Base-by-base conservation (phyloP, 2,797 vertebrate species). In the Chelidonichthys spinosus region DNA sequence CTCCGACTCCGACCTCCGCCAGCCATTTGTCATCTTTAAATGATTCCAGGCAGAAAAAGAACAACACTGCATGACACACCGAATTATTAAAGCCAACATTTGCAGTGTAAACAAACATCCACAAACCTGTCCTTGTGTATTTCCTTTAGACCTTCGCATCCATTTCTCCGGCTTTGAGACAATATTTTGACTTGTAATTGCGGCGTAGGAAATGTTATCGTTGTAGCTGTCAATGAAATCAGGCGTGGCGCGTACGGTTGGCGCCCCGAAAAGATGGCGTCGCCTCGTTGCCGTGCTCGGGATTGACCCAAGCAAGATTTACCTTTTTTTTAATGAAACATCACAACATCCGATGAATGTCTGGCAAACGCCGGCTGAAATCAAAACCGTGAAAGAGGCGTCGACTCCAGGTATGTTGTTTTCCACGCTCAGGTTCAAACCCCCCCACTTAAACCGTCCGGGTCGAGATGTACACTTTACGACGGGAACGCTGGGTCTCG, bases 161-260 rank as follows among this genome's bases (percentile, higher is more conserved):
- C 88, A 90, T 90, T 93, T 91, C 79, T 86, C 86, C 71, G 53
- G 85, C 91, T 93, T 92, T 92, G 92, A 90, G 87, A 93, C 94
- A 96, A 95, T 95, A 95, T 96, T 96, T 95, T 92, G 91, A 85
- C 88, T 94, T 92, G 92, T 91, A 94, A 93, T 89, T 91, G 52
- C 70, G 72, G 74, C 60, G 90, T 94, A 93, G 94, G 90, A 94
- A 95, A 95, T 78, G 62, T 44, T 92, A 95, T 82, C 86, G 92
- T 93, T 94, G 39, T 2, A 72, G 78, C 44, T 81, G 81, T 89
- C 85, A 87, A 68, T 82, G 62, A 83, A 84, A 84, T 81, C 62
- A 77, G 66, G 65, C 84, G 73, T 71, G 71, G 83, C 59, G 36
- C 67, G 59, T 58, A 67, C 74, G 71, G 76, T 61, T 86, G 82